Evolutionary conservation across 2,888 invertebrate species (phyloP).

Genomic region (Meandrusa payeni): DNA sequence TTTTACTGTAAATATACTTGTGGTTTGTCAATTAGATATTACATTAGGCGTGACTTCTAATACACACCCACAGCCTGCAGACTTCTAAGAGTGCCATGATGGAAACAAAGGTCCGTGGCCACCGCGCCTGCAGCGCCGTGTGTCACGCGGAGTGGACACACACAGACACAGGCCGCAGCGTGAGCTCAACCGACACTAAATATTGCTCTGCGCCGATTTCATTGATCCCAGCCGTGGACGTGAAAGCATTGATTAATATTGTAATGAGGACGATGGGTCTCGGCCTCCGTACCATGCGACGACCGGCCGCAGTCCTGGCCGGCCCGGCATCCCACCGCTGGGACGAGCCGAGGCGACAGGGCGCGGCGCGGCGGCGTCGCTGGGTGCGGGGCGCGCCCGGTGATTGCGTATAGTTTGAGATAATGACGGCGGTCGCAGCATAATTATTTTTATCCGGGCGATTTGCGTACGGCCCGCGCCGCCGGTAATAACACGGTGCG

Average conservation of each 20-base stretch:
- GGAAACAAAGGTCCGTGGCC: too few relatives aligned
- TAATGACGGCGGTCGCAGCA: slow-evolving; percentile 58
- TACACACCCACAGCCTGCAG: too few relatives aligned
- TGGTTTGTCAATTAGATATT: too few relatives aligned
- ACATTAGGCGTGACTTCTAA: too few relatives aligned
- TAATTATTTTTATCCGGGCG: slow-evolving; percentile 64
- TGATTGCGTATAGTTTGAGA: slow-evolving; percentile 66
- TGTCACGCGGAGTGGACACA: too few relatives aligned
- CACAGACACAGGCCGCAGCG: too few relatives aligned
- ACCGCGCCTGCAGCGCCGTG: too few relatives aligned
- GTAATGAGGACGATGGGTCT: slow-evolving; percentile 63
- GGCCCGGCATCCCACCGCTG: neutral
- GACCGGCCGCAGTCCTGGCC: neutral
- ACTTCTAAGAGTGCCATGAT: too few relatives aligned
- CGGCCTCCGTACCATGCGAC: slow-evolving; percentile 34
- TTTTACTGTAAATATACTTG: too few relatives aligned
- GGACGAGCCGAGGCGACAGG: neutral
- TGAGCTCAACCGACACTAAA: too few relatives aligned
- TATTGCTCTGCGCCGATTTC: slow-evolving; percentile 50
- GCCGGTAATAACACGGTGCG: slow-evolving; percentile 31
- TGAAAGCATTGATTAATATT: slow-evolving; percentile 73
- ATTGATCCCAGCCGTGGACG: slow-evolving; percentile 51
- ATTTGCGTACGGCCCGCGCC: slow-evolving; percentile 36
- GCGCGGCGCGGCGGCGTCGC: neutral
- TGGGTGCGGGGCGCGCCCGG: slow-evolving; percentile 42